Evolutionary conservation across 1,140 invertebrate genomes (phyloP), one percentile per base, ranked within the genome.

Genomic region (Homarus americanus): DNA sequence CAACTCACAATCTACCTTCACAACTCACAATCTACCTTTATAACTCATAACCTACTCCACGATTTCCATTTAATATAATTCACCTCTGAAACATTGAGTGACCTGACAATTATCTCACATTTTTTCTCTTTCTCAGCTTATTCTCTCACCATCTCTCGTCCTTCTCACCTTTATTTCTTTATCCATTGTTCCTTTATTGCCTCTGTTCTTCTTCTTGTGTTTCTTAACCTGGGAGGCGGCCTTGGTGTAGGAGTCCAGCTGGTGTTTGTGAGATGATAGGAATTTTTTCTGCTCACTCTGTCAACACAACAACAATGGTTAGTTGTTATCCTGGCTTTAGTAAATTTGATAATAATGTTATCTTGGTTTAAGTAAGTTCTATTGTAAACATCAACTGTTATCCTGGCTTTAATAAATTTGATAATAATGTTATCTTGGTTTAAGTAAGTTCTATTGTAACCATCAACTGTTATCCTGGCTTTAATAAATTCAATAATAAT

Each of bases 271-370:
- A 9, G 41, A 38, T 2, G 79, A 49, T 1, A 90, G 49, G 80
- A 90, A 90, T n/a, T 90, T 90, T 49, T 90, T 90, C 72, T 90
- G 88, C 69, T 90, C 88, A n/a, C 69, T 76, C 88, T 90, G 80
- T 20, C 38, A 7, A 38, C 20, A 44, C 32, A n/a, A n/a, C n/a
- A n/a, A 49, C 44, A 40, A n/a, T 17, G 4, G 66, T 75, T 34
- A 24, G 28, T 15, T 75, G 10, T 75, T 7, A 76, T 40, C n/a
- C n/a, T n/a, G n/a, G n/a, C n/a, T n/a, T n/a, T n/a, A n/a, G n/a
- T n/a, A n/a, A n/a, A n/a, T n/a, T n/a, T n/a, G n/a, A n/a, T n/a
- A n/a, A n/a, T n/a, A n/a, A n/a, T n/a, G n/a, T n/a, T n/a, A n/a
- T n/a, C n/a, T n/a, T n/a, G n/a, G n/a, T n/a, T n/a, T n/a, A n/a